Evolutionary conservation across 2,888 invertebrate species (phyloP).

Genomic region (Standfussiana lucernea): DNA sequence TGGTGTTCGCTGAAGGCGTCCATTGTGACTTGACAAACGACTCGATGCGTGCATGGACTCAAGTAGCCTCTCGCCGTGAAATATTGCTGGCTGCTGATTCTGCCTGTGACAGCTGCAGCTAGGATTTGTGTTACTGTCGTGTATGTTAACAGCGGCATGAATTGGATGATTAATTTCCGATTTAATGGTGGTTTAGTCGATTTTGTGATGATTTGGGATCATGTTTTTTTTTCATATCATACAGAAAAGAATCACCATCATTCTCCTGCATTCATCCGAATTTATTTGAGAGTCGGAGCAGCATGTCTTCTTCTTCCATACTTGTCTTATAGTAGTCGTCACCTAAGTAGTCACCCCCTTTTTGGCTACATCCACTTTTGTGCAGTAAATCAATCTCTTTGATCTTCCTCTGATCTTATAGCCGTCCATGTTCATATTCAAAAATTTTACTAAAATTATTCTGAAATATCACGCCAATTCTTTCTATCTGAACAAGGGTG

Average conservation of each 20-base stretch:
- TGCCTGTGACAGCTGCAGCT: slow-evolving; percentile 60
- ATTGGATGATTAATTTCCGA: slow-evolving; percentile 29
- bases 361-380: background rate
- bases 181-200: background rate
- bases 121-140: slow-evolving; percentile 63
- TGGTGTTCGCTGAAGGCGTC: slow-evolving; percentile 66
- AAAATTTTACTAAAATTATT: background rate
- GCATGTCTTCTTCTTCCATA: background rate
- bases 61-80: slow-evolving; percentile 64
- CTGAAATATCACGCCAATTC: background rate
- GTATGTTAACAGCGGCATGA: slow-evolving; percentile 37
- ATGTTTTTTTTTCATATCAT: background rate
- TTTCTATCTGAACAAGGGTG: background rate
- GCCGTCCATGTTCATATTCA: background rate
- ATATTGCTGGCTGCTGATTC: slow-evolving; percentile 61
- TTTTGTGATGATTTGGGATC: background rate
- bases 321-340: background rate
- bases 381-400: background rate
- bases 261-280: background rate
- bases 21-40: slow-evolving; percentile 80
- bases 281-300: background rate
- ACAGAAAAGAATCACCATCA: background rate
- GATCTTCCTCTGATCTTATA: background rate
- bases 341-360: background rate
- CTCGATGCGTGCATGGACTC: slow-evolving; percentile 71